phyloP scores from a whole-genome alignment of 2,888 invertebrate genomes.

The Acanthosepion lycidas region DNA sequence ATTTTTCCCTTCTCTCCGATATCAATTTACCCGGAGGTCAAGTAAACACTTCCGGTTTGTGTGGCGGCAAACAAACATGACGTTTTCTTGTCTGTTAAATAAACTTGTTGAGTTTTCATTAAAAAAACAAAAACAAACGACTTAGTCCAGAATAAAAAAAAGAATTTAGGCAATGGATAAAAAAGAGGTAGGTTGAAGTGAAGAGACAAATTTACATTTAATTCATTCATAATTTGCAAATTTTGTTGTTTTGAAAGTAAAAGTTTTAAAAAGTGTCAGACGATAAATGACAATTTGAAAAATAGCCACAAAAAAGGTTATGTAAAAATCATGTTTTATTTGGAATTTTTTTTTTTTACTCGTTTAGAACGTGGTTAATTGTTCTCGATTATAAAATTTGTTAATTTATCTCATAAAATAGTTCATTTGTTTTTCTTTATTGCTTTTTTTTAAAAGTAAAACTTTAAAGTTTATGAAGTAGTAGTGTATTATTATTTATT shows the following conservation, averaged over 20 bases:
- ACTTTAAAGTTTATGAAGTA: too few relatives aligned
- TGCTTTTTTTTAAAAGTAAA: too few relatives aligned
- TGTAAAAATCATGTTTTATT: too few relatives aligned
- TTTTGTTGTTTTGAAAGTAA: background rate
- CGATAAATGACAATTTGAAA: too few relatives aligned
- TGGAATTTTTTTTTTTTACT: too few relatives aligned
- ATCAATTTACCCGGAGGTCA: background rate
- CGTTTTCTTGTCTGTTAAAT: background rate
- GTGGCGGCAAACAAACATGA: background rate
- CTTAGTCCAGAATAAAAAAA: background rate
- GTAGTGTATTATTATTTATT: too few relatives aligned
- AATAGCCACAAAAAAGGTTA: too few relatives aligned
- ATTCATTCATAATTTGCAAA: background rate
- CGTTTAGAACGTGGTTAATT: too few relatives aligned
- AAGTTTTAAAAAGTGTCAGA: background rate
- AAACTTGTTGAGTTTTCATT: background rate
- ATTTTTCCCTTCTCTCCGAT: background rate
- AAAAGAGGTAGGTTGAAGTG: background rate
- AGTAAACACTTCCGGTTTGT: background rate
- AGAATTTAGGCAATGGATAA: background rate
- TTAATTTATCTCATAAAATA: too few relatives aligned
- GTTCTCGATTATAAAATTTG: too few relatives aligned
- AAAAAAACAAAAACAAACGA: background rate
- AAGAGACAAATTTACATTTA: background rate
- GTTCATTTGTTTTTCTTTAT: too few relatives aligned